Percentiles rank a stretch among this genome's conserved stretches.
These are phyloP conservation scores for Brachionus sp. DNA, from an alignment of 1,140 invertebrate genomes.

Conservation along the genomic window DNA sequence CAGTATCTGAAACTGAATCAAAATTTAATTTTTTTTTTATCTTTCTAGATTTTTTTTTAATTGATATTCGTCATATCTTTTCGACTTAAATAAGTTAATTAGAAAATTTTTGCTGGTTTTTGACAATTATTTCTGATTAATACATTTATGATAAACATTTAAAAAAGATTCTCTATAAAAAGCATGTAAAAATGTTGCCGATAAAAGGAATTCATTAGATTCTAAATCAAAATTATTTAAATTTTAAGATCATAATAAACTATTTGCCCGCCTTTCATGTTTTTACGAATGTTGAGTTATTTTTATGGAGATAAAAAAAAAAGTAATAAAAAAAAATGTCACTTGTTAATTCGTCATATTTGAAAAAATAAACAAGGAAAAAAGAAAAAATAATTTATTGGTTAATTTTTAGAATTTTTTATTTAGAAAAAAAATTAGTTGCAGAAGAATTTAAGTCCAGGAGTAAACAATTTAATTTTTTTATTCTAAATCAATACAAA, in stretches of 20 bases:
- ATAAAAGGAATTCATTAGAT: background rate
- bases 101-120: background rate
- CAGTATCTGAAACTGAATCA: background rate
- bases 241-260: background rate
- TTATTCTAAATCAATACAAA: too few species aligned
- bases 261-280: background rate
- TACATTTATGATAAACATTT: background rate
- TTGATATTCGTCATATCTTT: background rate
- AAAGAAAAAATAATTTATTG: too few species aligned
- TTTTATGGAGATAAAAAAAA: too few species aligned
- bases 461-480: too few species aligned
- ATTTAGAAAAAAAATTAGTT: too few species aligned
- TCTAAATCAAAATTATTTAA: background rate
- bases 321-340: too few species aligned
- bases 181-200: background rate
- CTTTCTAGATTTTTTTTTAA: background rate
- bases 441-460: too few species aligned
- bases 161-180: background rate
- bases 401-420: too few species aligned
- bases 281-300: background rate
- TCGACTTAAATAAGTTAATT: too few species aligned
- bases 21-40: background rate
- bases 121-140: background rate
- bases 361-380: too few species aligned
- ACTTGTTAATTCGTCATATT: too few species aligned